phyloP scores from a whole-genome alignment of 2,888 invertebrate genomes.

The Augochlorella aurata region DNA sequence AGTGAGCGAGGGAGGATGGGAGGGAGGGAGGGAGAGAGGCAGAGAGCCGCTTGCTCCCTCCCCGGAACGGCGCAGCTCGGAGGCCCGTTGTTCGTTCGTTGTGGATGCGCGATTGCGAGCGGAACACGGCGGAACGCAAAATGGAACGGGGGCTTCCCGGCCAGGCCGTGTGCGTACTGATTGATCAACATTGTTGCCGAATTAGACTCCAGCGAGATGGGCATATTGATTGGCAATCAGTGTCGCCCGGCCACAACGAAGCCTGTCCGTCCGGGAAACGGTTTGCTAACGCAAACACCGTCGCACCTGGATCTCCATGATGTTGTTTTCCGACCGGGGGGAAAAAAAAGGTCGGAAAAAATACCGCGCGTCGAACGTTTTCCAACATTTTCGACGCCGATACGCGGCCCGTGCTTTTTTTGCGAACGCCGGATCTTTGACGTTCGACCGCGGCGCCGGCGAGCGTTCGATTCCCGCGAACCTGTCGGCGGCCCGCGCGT shows the following conservation, averaged over 20 bases:
- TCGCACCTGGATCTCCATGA: conserved; percentile 66
- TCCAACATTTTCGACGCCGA: conserved; percentile 66
- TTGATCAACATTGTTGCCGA: conserved; percentile 81
- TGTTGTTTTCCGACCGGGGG: conserved; percentile 62
- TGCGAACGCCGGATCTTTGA: conserved; percentile 22
- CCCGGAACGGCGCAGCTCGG: conserved; percentile 50
- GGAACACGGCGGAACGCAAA: conserved; percentile 68
- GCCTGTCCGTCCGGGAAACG: conserved; percentile 75
- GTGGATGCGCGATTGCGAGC: conserved; percentile 70
- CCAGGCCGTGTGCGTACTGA: conserved; percentile 75
- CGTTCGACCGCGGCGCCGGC: conserved; percentile 9
- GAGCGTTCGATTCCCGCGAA: conserved; percentile 1
- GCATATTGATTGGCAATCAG: conserved; percentile 82
- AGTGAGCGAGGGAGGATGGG: conserved; percentile 10
- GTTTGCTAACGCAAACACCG: conserved; percentile 74
- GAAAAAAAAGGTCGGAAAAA: conserved; percentile 43
- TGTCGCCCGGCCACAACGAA: conserved; percentile 77
- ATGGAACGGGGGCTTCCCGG: conserved; percentile 69
- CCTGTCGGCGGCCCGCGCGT: neutral
- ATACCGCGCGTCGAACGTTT: conserved; percentile 57
- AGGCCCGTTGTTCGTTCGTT: conserved; percentile 65
- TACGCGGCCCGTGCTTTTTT: conserved; percentile 16
- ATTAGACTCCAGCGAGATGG: conserved; percentile 81
- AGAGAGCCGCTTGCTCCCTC: conserved; percentile 46
- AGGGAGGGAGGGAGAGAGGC: neutral